A percentile compares a stretch with the other conserved stretches of the same genome.
These are phyloP conservation scores for Hypselothyrea guttata DNA, from an alignment of 2,888 invertebrate species.

Conservation along the genomic window DNA sequence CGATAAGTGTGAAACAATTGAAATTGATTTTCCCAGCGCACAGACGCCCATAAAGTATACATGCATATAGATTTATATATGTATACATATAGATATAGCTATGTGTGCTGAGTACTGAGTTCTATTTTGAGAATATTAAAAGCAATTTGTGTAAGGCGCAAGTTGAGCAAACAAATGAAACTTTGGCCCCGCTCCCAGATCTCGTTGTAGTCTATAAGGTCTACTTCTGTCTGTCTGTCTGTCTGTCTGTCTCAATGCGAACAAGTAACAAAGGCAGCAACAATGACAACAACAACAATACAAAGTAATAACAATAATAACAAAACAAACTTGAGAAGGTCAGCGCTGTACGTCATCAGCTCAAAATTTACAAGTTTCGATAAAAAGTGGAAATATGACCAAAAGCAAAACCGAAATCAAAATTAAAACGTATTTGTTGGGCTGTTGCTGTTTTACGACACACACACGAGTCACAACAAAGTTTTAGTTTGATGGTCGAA, in stretches of 20 bases:
- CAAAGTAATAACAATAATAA: slow-evolving; percentile 33
- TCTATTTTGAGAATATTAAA: slow-evolving; percentile 58
- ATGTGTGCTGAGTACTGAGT: slow-evolving; percentile 24
- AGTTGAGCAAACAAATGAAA: slow-evolving; percentile 62
- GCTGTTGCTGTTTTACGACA: too few relatives aligned
- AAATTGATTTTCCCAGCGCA: slow-evolving; percentile 61
- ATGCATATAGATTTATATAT: background rate
- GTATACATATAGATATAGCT: background rate
- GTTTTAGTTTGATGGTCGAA: too few relatives aligned
- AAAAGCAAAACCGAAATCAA: slow-evolving; percentile 12
- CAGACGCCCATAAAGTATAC: slow-evolving; percentile 8
- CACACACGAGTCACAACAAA: too few relatives aligned
- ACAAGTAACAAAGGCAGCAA: slow-evolving; percentile 40
- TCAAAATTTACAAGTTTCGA: slow-evolving; percentile 64
- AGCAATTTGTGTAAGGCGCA: slow-evolving; percentile 49
- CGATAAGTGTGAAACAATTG: slow-evolving; percentile 63
- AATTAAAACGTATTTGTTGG: slow-evolving; percentile 33
- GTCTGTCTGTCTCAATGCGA: slow-evolving; percentile 25
- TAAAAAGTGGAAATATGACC: slow-evolving; percentile 50
- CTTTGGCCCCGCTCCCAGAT: slow-evolving; percentile 52
- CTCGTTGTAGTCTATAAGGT: slow-evolving; percentile 1
- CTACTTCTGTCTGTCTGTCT: slow-evolving; percentile 11
- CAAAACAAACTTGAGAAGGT: slow-evolving; percentile 69
- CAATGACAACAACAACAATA: slow-evolving; percentile 14
- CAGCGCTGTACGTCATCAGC: slow-evolving; percentile 50